Evolutionary conservation across 35 echinoderm and acorn worm genomes (phyloP), one percentile per base, ranked within the genome.

Genomic region (Lytechinus variegatus): DNA sequence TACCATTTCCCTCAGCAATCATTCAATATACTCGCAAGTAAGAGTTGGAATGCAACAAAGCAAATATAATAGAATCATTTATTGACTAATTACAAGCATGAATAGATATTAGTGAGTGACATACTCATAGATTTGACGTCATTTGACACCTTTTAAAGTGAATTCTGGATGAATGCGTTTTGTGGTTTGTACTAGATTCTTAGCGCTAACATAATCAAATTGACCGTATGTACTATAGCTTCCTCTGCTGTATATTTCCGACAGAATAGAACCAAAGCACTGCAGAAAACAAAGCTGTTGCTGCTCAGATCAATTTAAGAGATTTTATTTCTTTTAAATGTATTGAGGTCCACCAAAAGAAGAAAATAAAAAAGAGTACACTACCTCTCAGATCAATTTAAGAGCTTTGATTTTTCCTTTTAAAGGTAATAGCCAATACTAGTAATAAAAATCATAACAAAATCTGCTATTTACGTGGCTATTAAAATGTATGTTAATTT

Each of bases 71-170:
- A 79, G 19, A 79, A 79, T 79, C 66, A 79, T 79, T 79, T 79
- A 79, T 79, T 79, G 66, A 79, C 66, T 79, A 79, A 79, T 79
- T 79, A 79, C 66, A 79, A 24, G 66, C 66, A 79, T 79, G 66
- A 79, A 79, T 19, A 79, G 19, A 79, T 79, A 79, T 79, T n/a
- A 24, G 66, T 79, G 66, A 79, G 19, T 79, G 66, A 79, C 66
- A 79, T 19, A 79, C 66, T 79, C 66, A 1, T 11, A 72, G 61
- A 72, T 72, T 72, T 72, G 61, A 72, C 66, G 66, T 79, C 66
- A 79, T 79, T 79, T 79, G 66, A 79, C 66, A 79, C 66, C 66
- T 79, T 79, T 79, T 79, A 79, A 24, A 79, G 66, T 16, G 66
- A 79, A 79, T 79, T 79, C 66, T 79, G 66, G 66, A 79, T 79